Base-by-base conservation (phyloP, 2,113 vertebrate genomes). In the Notiomystis cincta region DNA sequence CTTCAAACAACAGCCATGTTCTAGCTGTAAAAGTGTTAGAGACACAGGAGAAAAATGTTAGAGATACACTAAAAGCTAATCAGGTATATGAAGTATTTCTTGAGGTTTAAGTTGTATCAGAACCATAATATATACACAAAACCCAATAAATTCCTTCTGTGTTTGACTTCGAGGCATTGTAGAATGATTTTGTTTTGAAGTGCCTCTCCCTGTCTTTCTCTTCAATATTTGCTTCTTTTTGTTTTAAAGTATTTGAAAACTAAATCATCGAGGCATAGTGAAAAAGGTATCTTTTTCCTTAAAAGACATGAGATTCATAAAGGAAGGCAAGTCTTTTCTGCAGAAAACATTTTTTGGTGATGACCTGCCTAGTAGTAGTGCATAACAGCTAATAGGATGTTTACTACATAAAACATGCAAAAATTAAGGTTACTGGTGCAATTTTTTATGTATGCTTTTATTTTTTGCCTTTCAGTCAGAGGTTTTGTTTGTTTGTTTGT, bases 211-310 rank as follows among this genome's bases (percentile, higher is more conserved):
- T 45, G 22, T 48, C 20, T 40, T 85, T 78, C 42, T 75, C 50
- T 89, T 86, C 27, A 31, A 2, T 71, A 51, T 31, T 4, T 56
- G 28, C 8, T n/a, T n/a, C 3, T 37, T 60, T 33, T 38, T 56
- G 61, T 53, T 51, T 37, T 84, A 28, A 25, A 69, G 31, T 84
- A 47, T 70, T 94, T 65, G 82, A 82, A 95, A 94, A 66, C 35
- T 4, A 38, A 81, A 86, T 70, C 62, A 64, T 93, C 42, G 51
- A 58, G 85, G 50, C 61, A 70, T 90, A 56, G 15, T 17, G 27
- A 81, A 92, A 93, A 91, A 92, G 77, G 45, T 82, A 56, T 83
- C 51, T 93, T 92, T 92, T 94, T 97, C 96, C 90, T 80, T 95
- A 87, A 81, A 96, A 95, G 67, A 75, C 12, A 19, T 27, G 56